Percentiles rank a stretch among this genome's conserved stretches.
These are phyloP conservation scores for Microcebus tavaratra DNA, from an alignment of 2,113 vertebrate species.

Conservation along the genomic window DNA sequence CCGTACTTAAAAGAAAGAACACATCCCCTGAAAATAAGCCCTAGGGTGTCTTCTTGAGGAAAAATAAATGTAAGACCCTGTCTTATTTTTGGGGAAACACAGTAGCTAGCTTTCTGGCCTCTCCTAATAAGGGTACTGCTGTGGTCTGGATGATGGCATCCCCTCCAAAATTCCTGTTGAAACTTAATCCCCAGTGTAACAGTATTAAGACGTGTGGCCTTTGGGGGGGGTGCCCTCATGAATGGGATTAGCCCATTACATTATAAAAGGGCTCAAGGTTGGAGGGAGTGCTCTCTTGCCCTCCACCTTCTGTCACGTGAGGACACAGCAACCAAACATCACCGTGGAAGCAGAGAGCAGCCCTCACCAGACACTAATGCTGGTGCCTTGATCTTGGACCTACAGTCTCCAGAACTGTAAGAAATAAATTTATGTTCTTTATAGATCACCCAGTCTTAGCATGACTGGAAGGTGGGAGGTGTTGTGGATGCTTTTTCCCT, in stretches of 20 bases:
- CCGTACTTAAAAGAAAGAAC: no score
- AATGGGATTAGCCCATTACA: neutral
- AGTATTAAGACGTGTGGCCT: neutral
- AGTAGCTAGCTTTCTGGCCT: neutral
- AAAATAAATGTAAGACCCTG: no score
- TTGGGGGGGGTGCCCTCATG: neutral
- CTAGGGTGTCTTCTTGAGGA: no score
- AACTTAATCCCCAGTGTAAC: neutral
- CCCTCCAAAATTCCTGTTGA: neutral
- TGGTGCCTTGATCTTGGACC: neutral
- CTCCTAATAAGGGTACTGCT: neutral
- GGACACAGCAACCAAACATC: neutral
- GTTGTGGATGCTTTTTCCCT: neutral
- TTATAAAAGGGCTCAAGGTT: neutral
- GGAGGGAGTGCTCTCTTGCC: neutral
- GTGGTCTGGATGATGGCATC: neutral
- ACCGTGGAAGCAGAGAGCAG: neutral
- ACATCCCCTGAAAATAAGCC: no score
- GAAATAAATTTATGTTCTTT: neutral
- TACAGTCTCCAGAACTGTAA: neutral
- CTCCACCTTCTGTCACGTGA: neutral
- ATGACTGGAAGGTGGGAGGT: neutral
- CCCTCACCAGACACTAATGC: neutral
- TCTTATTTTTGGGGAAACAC: no score
- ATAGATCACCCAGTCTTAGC: neutral